Percentiles rank a stretch among this genome's conserved stretches.
These are phyloP conservation scores for Aphelocoma coerulescens DNA, from an alignment of 2,113 vertebrate genomes.

Conservation along the genomic window DNA sequence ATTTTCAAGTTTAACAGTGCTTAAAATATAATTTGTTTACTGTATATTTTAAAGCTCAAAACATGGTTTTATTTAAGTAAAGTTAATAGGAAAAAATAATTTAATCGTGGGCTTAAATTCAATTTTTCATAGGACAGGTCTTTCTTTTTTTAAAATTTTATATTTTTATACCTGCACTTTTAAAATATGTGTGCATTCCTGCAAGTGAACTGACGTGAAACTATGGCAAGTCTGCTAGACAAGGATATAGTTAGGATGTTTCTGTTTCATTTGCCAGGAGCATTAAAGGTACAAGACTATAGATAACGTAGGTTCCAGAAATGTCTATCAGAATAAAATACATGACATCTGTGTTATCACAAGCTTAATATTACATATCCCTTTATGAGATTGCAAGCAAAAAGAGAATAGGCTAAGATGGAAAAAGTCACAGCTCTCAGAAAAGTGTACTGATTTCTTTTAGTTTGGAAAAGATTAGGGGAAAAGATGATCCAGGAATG, in stretches of 20 bases:
- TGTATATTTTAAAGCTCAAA: not conserved
- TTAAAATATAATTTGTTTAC: not conserved
- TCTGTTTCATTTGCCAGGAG: not conserved
- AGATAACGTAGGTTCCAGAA: not conserved
- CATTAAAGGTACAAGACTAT: not conserved
- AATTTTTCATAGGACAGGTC: not conserved
- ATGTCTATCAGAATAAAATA: not conserved
- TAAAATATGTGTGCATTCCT: not conserved
- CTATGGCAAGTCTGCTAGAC: not conserved
- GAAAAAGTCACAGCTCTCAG: not conserved
- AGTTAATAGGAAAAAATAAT: not conserved
- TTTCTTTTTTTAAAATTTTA: not conserved
- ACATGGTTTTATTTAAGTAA: not conserved
- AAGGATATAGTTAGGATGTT: not conserved
- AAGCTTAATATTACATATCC: not conserved
- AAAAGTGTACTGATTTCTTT: not conserved
- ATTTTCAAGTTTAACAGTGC: not conserved
- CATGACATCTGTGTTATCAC: not conserved
- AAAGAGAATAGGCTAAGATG: not conserved
- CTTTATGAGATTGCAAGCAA: not conserved
- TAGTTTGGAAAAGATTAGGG: not conserved
- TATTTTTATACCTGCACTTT: accelerated
- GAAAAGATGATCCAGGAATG: not conserved
- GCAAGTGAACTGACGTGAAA: not conserved
- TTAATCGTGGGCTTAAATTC: not conserved